Evolutionary conservation across 2,888 invertebrate species (phyloP).

Genomic region (Amaurobius ferox): DNA sequence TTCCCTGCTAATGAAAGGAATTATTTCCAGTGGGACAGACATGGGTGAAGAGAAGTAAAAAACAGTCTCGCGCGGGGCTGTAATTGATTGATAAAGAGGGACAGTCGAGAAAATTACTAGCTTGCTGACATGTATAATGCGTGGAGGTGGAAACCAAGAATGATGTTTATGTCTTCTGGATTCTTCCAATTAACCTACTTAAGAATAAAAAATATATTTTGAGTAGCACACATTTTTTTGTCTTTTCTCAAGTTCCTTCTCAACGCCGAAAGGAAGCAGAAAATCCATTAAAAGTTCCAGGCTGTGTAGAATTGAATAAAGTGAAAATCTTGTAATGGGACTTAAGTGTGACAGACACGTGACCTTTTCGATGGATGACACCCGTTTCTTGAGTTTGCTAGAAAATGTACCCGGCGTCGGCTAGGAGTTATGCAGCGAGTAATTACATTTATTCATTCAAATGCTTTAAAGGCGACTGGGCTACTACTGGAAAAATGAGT

Average conservation of each 20-base stretch:
- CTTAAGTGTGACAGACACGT: no score
- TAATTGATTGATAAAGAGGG: conserved; percentile 37
- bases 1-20: not conserved
- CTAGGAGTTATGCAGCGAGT: no score
- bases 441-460: no score
- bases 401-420: no score
- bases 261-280: not conserved
- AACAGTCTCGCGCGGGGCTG: not conserved
- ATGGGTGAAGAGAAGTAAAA: not conserved
- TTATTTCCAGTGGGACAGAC: not conserved
- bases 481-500: no score
- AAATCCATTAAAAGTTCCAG: no score
- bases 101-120: conserved; percentile 31
- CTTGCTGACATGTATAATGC: conserved; percentile 30
- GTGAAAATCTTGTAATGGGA: no score
- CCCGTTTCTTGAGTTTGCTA: no score
- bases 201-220: not conserved
- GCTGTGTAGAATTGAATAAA: no score
- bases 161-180: conserved; percentile 12
- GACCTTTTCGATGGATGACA: no score
- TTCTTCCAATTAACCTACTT: conserved; percentile 46
- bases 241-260: not conserved
- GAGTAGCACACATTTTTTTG: not conserved
- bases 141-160: conserved; percentile 20
- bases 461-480: no score